These are phyloP conservation scores for Athrips mouffetella DNA, from an alignment of 2,888 invertebrate species.

Conservation along the genomic window DNA sequence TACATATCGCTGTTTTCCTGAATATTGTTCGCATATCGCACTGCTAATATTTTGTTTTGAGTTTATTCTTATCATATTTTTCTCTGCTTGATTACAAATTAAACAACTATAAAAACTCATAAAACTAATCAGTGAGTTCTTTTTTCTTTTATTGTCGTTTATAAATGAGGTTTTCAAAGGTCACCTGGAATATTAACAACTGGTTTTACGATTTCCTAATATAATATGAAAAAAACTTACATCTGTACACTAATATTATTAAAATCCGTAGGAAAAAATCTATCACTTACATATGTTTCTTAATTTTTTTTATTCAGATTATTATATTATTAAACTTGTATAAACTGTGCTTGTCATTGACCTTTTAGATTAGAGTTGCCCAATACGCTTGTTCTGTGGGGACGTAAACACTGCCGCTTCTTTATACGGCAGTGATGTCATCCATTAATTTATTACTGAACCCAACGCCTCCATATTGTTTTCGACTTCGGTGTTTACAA, in stretches of 20 bases:
- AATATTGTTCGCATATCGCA: background rate
- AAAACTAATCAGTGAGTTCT: too few species aligned
- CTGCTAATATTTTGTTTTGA: conserved; percentile 2
- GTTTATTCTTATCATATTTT: background rate
- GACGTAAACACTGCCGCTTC: conserved; percentile 20
- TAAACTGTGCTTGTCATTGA: conserved; percentile 2
- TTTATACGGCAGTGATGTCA: conserved; percentile 48
- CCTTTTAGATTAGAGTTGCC: conserved; percentile 7
- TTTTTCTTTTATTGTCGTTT: too few species aligned
- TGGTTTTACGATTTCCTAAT: too few species aligned
- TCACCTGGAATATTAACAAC: too few species aligned
- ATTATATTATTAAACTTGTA: background rate
- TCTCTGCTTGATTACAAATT: background rate
- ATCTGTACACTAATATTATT: too few species aligned
- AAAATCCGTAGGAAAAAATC: background rate
- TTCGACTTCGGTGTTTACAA: conserved; percentile 37
- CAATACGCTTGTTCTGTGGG: conserved; percentile 15
- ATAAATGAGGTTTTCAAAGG: too few species aligned
- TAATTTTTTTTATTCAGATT: background rate
- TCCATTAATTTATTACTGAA: conserved; percentile 31
- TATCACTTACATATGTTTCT: conserved; percentile 1
- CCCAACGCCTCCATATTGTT: conserved; percentile 27
- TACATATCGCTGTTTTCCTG: background rate
- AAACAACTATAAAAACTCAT: too few species aligned
- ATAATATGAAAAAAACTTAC: too few species aligned